These are phyloP conservation scores for Eulithis testata DNA, from an alignment of 2,888 invertebrate species.

Conservation along the genomic window DNA sequence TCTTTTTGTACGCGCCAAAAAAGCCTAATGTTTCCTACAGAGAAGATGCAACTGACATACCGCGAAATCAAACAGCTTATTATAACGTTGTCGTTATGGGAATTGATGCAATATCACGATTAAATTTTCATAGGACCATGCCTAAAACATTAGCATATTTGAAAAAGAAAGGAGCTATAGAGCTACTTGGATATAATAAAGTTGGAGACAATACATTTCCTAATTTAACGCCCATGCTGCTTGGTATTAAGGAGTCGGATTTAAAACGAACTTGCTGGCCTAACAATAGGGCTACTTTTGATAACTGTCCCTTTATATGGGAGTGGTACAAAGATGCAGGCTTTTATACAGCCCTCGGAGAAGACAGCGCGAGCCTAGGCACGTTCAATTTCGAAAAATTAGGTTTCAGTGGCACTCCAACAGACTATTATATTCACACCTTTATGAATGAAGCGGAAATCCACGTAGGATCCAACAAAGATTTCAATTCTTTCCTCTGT, in stretches of 20 bases:
- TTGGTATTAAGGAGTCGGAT: slow-evolving; percentile 88
- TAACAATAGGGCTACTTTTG: slow-evolving; percentile 85
- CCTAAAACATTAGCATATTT: slow-evolving; percentile 87
- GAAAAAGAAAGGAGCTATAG: slow-evolving; percentile 87
- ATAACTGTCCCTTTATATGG: slow-evolving; percentile 94
- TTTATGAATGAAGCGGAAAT: slow-evolving; percentile 88
- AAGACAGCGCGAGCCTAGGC: slow-evolving; percentile 92
- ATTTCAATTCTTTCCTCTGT: slow-evolving; percentile 88
- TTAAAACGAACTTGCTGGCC: slow-evolving; percentile 87
- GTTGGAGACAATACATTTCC: slow-evolving; percentile 97
- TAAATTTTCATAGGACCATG: slow-evolving; percentile 94
- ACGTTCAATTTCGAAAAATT: slow-evolving; percentile 91
- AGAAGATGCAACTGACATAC: slow-evolving; percentile 47
- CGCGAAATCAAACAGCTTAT: slow-evolving; percentile 54
- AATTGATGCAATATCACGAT: slow-evolving; percentile 93
- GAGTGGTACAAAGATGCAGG: slow-evolving; percentile 89
- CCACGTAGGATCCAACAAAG: slow-evolving; percentile 86
- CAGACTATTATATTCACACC: slow-evolving; percentile 93
- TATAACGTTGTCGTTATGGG: slow-evolving; percentile 92
- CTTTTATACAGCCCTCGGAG: slow-evolving; percentile 91
- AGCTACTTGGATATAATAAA: slow-evolving; percentile 95
- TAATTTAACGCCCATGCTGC: slow-evolving; percentile 92
- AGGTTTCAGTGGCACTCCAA: slow-evolving; percentile 92
- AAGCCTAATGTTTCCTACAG: slow-evolving; percentile 52
- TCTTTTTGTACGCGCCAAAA: slow-evolving; percentile 86